These are phyloP conservation scores for Festucalex cinctus DNA, from an alignment of 2,113 vertebrate genomes.

Conservation along the genomic window DNA sequence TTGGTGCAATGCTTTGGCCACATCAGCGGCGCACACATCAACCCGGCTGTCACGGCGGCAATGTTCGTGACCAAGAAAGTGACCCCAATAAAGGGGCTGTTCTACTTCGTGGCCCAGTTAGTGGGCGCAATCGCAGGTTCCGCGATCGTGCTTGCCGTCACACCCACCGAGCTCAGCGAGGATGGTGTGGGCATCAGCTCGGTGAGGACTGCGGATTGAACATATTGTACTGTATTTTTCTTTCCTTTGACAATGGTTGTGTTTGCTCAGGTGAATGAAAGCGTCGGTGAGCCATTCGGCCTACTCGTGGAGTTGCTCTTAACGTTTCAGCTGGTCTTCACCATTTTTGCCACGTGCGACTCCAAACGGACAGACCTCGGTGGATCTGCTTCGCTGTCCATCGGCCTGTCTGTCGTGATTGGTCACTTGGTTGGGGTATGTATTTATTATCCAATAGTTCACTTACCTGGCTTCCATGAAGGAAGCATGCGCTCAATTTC, in stretches of 20 bases:
- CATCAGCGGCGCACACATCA: constrained; percentile 94
- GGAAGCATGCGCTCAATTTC: too few relatives aligned
- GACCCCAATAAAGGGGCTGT: constrained; percentile 86
- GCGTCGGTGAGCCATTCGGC: constrained; percentile 82
- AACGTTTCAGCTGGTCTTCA: constrained; percentile 95
- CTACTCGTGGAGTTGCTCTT: constrained; percentile 93
- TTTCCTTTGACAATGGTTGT: background rate
- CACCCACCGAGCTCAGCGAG: constrained; percentile 78
- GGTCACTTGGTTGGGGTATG: constrained; percentile 97
- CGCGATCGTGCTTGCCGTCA: constrained; percentile 86
- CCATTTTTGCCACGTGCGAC: constrained; percentile 95
- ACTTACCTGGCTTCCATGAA: too few relatives aligned
- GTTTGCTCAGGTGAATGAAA: constrained; percentile 76
- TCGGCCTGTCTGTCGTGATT: constrained; percentile 89
- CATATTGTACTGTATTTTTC: background rate
- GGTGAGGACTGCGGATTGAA: constrained; percentile 71
- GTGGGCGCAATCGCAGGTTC: constrained; percentile 86
- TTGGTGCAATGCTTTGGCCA: constrained; percentile 96
- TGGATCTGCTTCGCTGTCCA: constrained; percentile 86
- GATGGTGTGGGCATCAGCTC: constrained; percentile 80
- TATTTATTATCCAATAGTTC: constrained; percentile 21
- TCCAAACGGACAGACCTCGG: constrained; percentile 86
- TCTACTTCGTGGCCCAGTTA: constrained; percentile 91
- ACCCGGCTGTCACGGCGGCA: constrained; percentile 87
- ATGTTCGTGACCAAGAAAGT: constrained; percentile 92